phyloP scores from a whole-genome alignment of 2,113 vertebrate species.

The Piprites chloris region DNA sequence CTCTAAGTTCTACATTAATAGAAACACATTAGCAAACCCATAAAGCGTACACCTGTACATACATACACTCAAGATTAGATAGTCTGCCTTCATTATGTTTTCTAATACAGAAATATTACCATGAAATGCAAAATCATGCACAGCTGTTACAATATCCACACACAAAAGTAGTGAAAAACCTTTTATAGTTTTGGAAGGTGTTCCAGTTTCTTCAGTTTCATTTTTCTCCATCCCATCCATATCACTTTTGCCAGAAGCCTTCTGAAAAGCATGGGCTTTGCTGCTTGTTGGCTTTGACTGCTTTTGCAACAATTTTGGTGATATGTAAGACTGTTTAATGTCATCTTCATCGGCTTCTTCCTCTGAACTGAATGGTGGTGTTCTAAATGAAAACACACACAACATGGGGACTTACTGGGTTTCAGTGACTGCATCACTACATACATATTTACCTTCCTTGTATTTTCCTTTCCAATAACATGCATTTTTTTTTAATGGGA shows the following conservation, averaged over 20 bases:
- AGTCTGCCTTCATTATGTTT: background rate
- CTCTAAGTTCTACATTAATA: background rate
- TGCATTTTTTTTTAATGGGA: background rate
- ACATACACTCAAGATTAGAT: background rate
- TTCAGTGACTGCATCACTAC: background rate
- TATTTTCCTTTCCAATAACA: background rate
- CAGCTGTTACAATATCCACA: background rate
- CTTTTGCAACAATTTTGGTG: constrained; percentile 36
- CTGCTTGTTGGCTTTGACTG: background rate
- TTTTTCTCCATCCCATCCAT: constrained; percentile 71
- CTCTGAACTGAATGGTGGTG: constrained; percentile 86
- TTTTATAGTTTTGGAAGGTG: constrained; percentile 69
- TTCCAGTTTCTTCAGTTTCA: constrained; percentile 71
- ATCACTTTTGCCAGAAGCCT: constrained; percentile 57
- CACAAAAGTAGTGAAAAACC: constrained; percentile 1
- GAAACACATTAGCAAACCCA: background rate
- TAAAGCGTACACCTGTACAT: background rate
- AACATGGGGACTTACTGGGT: background rate
- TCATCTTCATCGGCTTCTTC: constrained; percentile 75
- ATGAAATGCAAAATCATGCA: background rate
- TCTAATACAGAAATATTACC: background rate
- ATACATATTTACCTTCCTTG: background rate
- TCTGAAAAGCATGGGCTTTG: constrained; percentile 20
- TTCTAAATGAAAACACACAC: constrained; percentile 66
- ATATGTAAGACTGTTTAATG: constrained; percentile 18